Conservation (phyloP, 1,140 invertebrate genomes). For the Brachionus manjavacas region DNA sequence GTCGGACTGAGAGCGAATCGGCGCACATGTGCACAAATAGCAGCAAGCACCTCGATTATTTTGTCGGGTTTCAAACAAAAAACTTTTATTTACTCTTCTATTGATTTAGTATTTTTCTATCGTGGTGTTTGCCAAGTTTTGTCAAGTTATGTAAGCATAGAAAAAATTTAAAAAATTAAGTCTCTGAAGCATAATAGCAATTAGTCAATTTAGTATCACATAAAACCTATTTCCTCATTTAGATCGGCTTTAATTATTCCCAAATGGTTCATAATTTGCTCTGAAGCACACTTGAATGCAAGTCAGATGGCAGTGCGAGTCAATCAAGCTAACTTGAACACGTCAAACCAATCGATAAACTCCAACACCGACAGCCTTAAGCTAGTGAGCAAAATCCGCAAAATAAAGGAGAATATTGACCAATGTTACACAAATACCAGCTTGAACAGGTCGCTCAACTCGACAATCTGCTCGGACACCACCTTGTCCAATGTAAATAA, state of each 20-base stretch:
- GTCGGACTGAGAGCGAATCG: background rate
- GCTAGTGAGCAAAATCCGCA: background rate
- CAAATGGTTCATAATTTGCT: background rate
- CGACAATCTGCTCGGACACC: background rate
- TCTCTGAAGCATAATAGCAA: background rate
- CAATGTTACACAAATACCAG: background rate
- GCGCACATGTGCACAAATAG: background rate
- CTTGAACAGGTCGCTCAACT: background rate
- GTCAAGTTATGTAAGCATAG: background rate
- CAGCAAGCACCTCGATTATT: background rate
- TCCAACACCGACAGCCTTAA: background rate
- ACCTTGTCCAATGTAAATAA: background rate
- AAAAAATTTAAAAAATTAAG: background rate
- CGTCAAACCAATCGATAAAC: background rate
- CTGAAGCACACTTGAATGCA: background rate
- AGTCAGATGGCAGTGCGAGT: constrained; percentile 3
- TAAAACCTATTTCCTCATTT: background rate
- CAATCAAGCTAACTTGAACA: constrained; percentile 1
- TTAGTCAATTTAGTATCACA: background rate
- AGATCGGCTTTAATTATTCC: background rate
- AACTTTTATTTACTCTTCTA: background rate
- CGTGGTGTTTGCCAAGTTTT: background rate
- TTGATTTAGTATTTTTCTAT: constrained; percentile 2
- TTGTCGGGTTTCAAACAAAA: background rate
- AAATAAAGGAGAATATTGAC: constrained; percentile 26